phyloP scores from a whole-genome alignment of 2,888 invertebrate genomes.

The Bruchidius siliquastri region DNA sequence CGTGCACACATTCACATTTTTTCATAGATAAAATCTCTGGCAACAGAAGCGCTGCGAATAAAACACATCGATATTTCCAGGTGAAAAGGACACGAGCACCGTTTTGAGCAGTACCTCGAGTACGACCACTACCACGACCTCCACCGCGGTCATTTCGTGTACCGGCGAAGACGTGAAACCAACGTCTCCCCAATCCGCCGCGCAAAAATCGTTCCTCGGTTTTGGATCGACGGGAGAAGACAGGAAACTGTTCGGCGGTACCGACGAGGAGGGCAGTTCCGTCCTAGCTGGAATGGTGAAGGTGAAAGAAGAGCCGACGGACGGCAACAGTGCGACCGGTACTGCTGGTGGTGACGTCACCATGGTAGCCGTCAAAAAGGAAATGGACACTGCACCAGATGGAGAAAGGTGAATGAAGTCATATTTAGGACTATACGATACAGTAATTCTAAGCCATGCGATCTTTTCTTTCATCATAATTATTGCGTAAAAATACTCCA shows the following conservation, averaged over 20 bases:
- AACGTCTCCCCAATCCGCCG: background rate
- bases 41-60: no score
- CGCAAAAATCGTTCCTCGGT: background rate
- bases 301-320: conserved; percentile 8
- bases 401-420: conserved; percentile 24
- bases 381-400: conserved; percentile 26
- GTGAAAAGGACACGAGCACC: background rate
- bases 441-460: no score
- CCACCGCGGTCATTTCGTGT: background rate
- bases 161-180: background rate
- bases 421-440: no score
- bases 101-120: background rate
- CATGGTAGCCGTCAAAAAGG: conserved; percentile 24
- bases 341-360: conserved; percentile 3
- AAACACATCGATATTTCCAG: background rate
- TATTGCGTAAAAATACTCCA: no score
- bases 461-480: no score
- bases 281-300: conserved; percentile 10
- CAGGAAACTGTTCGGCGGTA: conserved; percentile 19
- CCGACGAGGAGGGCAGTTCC: conserved; percentile 16
- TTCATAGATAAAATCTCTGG: no score
- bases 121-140: background rate
- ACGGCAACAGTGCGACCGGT: conserved; percentile 7
- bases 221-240: conserved; percentile 10
- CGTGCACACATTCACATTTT: no score